These are phyloP conservation scores for Odocoileus hemionus DNA, from an alignment of 2,113 vertebrate species.

Conservation along the genomic window DNA sequence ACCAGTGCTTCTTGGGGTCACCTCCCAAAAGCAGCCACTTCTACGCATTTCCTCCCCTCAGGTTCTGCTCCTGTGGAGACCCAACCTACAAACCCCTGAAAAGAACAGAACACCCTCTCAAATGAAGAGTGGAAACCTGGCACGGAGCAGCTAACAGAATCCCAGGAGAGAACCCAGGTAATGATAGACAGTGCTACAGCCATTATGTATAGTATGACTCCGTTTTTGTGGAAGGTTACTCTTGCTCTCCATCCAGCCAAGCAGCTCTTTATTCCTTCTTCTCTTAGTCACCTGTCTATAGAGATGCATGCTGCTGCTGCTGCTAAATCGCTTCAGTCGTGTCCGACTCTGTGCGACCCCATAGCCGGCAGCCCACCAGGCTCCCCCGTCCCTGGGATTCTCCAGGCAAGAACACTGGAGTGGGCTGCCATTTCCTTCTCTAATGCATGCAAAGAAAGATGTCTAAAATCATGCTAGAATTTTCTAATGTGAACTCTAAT, in stretches of 20 bases:
- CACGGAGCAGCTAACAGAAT: not conserved
- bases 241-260: not conserved
- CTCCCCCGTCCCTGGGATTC: too few relatives aligned
- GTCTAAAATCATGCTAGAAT: not conserved
- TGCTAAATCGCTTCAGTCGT: too few relatives aligned
- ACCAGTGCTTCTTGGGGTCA: not conserved
- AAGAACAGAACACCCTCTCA: not conserved
- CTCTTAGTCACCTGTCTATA: not conserved
- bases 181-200: not conserved
- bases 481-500: not conserved
- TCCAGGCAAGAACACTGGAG: too few relatives aligned
- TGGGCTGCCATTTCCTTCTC: too few relatives aligned
- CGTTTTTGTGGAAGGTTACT: not conserved
- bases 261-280: not conserved
- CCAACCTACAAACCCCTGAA: not conserved
- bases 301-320: not conserved
- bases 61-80: not conserved
- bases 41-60: not conserved
- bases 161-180: not conserved
- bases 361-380: too few relatives aligned
- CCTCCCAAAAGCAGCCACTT: not conserved
- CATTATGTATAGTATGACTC: not conserved
- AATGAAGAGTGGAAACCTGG: not conserved
- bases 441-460: not conserved
- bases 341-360: too few relatives aligned